Percentiles rank a stretch among this genome's conserved stretches.
Conservation (phyloP, 1,140 invertebrate genomes). For the Habropoda laboriosa region DNA sequence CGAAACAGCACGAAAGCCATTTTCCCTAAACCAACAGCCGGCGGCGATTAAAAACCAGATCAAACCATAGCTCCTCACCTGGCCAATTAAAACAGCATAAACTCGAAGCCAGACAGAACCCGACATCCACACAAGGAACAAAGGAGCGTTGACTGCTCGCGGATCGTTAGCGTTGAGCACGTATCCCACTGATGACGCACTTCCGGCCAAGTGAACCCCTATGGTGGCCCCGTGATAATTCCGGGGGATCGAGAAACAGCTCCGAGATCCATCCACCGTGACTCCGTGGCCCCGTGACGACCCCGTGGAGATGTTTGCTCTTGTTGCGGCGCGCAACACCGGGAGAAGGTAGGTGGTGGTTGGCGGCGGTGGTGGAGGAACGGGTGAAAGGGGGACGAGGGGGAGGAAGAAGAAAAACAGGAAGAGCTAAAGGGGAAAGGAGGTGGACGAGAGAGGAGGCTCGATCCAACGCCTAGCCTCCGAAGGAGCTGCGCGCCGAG, state of each 20-base stretch:
- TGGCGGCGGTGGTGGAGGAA: slow-evolving; percentile 39
- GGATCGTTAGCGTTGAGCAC: slow-evolving; percentile 60
- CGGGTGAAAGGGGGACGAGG: slow-evolving; percentile 13
- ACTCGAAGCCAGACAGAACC: too few species aligned
- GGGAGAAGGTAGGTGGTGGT: slow-evolving; percentile 12
- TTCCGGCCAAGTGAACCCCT: slow-evolving; percentile 74
- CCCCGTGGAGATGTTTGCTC: slow-evolving; percentile 75
- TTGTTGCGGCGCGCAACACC: slow-evolving; percentile 72
- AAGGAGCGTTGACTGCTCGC: slow-evolving; percentile 32
- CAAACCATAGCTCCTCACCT: too few species aligned
- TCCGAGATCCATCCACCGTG: slow-evolving; percentile 71
- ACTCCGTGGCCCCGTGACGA: slow-evolving; percentile 78
- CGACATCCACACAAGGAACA: not conserved
- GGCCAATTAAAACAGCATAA: not conserved
- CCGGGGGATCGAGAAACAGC: slow-evolving; percentile 70
- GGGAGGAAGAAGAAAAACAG: slow-evolving; percentile 15
- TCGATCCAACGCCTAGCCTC: slow-evolving; percentile 65
- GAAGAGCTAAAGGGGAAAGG: slow-evolving; percentile 10
- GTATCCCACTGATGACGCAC: slow-evolving; percentile 70
- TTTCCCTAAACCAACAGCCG: too few species aligned
- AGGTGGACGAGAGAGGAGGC: slow-evolving; percentile 34
- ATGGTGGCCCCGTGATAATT: slow-evolving; percentile 70
- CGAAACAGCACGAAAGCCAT: too few species aligned
- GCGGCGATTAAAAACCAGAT: too few species aligned
- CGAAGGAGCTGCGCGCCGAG: slow-evolving; percentile 63